Conservation (phyloP, 2,888 invertebrate genomes). For the Luffia ferchaultella region DNA sequence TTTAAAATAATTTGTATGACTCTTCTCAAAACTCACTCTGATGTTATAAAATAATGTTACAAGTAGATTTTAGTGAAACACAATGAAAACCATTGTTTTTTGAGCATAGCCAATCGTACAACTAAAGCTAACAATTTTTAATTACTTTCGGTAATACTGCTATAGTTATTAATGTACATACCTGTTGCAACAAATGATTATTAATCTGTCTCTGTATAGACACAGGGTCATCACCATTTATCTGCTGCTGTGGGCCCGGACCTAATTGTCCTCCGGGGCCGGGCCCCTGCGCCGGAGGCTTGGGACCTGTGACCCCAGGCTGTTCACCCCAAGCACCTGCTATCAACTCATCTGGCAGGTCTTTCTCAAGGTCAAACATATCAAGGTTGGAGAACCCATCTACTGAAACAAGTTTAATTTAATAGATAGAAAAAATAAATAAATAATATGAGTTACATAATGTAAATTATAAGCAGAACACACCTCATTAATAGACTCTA, state of each 20-base stretch:
- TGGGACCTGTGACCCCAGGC: constrained; percentile 69
- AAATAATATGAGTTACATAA: too few species aligned
- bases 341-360: constrained; percentile 90
- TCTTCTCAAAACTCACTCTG: too few species aligned
- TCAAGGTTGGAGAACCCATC: constrained; percentile 85
- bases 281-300: constrained; percentile 84
- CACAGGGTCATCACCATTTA: constrained; percentile 74
- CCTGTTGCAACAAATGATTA: constrained; percentile 75
- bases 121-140: too few species aligned
- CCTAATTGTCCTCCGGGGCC: constrained; percentile 73
- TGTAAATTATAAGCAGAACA: too few species aligned
- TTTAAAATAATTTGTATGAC: too few species aligned
- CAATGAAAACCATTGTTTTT: too few species aligned
- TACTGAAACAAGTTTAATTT: constrained; percentile 37
- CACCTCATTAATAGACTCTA: too few species aligned
- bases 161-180: constrained; percentile 31
- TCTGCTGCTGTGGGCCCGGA: constrained; percentile 65
- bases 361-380: constrained; percentile 90
- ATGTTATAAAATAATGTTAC: too few species aligned
- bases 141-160: too few species aligned
- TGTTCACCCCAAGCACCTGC: constrained; percentile 81
- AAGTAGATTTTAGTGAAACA: too few species aligned
- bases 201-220: constrained; percentile 69
- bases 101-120: too few species aligned
- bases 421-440: constrained; percentile 1